Evolutionary conservation across 2,797 vertebrate genomes (phyloP).

Genomic region (Ataeniobius toweri): DNA sequence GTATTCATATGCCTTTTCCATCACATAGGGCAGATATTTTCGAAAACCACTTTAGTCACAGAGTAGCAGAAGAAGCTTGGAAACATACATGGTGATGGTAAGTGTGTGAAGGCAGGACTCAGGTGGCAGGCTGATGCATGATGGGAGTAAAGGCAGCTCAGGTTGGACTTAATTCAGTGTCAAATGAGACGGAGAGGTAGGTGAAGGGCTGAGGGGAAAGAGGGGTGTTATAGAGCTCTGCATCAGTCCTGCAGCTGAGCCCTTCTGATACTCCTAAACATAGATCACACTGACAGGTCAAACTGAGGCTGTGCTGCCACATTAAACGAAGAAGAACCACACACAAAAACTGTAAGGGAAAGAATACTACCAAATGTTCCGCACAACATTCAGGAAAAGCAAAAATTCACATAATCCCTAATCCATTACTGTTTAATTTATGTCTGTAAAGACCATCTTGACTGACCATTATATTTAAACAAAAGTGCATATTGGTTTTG

Average conservation of each 20-base stretch:
- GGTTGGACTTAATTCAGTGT: conserved; percentile 79
- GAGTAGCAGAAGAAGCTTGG: conserved; percentile 13
- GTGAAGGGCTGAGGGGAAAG: conserved; percentile 17
- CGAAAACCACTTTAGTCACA: conserved; percentile 22
- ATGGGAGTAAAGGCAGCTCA: conserved; percentile 71
- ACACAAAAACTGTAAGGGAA: not conserved
- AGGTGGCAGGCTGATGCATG: conserved; percentile 73
- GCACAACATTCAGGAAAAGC: not conserved
- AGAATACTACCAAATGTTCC: too few relatives aligned
- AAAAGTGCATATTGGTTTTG: not conserved
- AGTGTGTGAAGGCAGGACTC: conserved; percentile 40
- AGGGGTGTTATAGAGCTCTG: conserved; percentile 39
- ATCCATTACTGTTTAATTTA: conserved; percentile 22
- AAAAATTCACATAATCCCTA: conserved; percentile 32
- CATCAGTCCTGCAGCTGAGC: conserved; percentile 70
- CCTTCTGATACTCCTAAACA: conserved; percentile 41
- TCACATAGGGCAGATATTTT: conserved; percentile 13
- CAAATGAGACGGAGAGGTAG: conserved; percentile 71
- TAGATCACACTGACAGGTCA: conserved; percentile 65
- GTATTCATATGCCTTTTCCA: not conserved
- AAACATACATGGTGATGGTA: conserved; percentile 45
- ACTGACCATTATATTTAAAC: not conserved
- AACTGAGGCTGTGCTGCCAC: not conserved
- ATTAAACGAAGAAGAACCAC: not conserved
- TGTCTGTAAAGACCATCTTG: not conserved